These are phyloP conservation scores for Branchipolynoe longqiensis DNA, from an alignment of 2,888 invertebrate species.

Conservation along the genomic window DNA sequence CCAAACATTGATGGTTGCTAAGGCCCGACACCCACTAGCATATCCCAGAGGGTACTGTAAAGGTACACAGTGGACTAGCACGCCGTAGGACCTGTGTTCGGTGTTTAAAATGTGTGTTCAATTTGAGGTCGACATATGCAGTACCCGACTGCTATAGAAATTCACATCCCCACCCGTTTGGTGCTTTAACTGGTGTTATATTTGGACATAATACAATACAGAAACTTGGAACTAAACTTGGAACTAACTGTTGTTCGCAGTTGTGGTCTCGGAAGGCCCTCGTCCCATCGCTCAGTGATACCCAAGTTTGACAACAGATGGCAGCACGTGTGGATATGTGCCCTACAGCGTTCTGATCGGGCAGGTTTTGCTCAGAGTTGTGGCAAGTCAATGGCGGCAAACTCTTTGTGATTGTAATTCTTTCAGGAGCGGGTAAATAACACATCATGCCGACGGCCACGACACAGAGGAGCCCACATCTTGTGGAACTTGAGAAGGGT, in stretches of 20 bases:
- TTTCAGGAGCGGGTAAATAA: too few relatives aligned
- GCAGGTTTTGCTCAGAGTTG: too few relatives aligned
- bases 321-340: neutral
- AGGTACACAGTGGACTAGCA: neutral
- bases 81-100: neutral
- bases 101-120: neutral
- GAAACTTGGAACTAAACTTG: too few relatives aligned
- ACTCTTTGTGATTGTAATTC: too few relatives aligned
- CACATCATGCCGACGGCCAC: slow-evolving; percentile 44
- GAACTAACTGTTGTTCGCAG: too few relatives aligned
- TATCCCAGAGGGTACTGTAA: too few relatives aligned
- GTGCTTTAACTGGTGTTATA: too few relatives aligned
- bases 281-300: too few relatives aligned
- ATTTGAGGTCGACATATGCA: neutral
- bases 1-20: slow-evolving; percentile 31
- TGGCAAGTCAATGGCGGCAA: too few relatives aligned
- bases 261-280: too few relatives aligned
- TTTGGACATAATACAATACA: too few relatives aligned
- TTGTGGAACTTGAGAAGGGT: slow-evolving; percentile 20
- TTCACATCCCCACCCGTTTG: neutral
- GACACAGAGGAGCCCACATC: slow-evolving; percentile 33
- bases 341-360: neutral
- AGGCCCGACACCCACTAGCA: neutral
- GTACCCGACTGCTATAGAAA: neutral
- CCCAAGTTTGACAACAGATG: neutral